Evolutionary conservation across 2,797 vertebrate genomes (phyloP).

Genomic region (Halcyon badia): DNA sequence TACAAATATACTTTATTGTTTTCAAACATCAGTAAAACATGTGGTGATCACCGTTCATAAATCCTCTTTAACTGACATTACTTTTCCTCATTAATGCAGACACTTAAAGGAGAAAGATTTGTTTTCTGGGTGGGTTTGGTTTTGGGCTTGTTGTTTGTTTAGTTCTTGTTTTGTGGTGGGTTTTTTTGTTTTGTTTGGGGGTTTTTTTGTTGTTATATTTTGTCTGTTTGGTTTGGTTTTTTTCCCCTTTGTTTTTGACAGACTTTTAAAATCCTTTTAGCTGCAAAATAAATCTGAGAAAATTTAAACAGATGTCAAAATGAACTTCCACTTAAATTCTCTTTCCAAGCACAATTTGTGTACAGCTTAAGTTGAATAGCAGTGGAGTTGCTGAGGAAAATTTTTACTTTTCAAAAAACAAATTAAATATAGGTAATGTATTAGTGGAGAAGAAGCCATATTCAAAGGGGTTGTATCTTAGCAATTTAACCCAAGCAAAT

Average conservation of each 20-base stretch:
- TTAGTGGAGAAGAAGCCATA: not conserved
- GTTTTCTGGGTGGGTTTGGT: not conserved
- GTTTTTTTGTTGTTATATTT: too few relatives aligned
- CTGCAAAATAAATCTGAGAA: not conserved
- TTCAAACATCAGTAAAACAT: not conserved
- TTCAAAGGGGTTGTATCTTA: not conserved
- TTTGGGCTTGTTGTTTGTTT: not conserved
- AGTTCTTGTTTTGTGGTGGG: too few relatives aligned
- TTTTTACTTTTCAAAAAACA: not conserved
- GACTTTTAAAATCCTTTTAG: slow-evolving; percentile 22
- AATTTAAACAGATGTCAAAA: slow-evolving; percentile 60
- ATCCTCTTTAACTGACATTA: not conserved
- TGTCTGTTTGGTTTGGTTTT: not conserved
- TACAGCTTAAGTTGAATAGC: slow-evolving; percentile 5
- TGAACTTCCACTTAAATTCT: slow-evolving; percentile 31
- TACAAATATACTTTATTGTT: not conserved
- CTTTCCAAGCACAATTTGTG: not conserved
- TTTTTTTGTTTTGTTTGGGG: not conserved
- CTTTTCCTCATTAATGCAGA: not conserved
- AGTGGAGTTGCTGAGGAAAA: not conserved
- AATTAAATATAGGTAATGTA: not conserved
- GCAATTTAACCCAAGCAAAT: slow-evolving; percentile 21
- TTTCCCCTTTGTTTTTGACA: not conserved
- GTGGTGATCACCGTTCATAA: not conserved
- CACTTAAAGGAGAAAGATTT: not conserved